Base-by-base conservation (phyloP, 2,113 vertebrate species). In the Coptodon rendalli region DNA sequence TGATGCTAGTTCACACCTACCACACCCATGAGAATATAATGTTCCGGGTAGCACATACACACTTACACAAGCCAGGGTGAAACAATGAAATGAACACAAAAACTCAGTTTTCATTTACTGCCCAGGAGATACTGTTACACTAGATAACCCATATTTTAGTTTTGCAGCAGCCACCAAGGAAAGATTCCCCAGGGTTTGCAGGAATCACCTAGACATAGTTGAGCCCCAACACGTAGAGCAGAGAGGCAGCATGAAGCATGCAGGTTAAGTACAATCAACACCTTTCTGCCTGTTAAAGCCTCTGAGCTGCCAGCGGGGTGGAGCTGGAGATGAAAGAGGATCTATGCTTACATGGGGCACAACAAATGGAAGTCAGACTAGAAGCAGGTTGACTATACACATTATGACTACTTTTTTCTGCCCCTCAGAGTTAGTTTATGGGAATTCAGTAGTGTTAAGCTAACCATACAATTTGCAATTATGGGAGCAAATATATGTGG, bases 41-140 rank as follows among this genome's bases (percentile, higher is more conserved):
- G 81, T 92, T 95, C 87, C 89, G 92, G 84, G 78, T 83, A 81
- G 86, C 89, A 43, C 82, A 24, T n/a, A 34, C 27, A 56, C 11
- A 61, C 34, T 48, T 45, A 45, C 40, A 5, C 36, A 40, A 14
- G 7, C 2, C 7, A n/a, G 43, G 22, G 73, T 50, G 2, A n/a
- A 6, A 81, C 36, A 81, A 57, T 66, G 40, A 68, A 88, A 61
- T 9, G 7, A 84, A 50, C 76, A 57, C 90, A 88, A 76, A 87
- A 68, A 84, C 27, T 1, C 79, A 52, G 45, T 86, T 83, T 82
- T n/a, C 13, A 14, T 84, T 86, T 53, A n/a, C 31, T 17, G 29
- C 81, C 80, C 59, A 50, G 36, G 16, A 86, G 29, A 63, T 80
- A 71, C 40, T 50, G 83, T 83, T 82, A 87, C 53, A 80, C 19